Base-by-base conservation (phyloP, 1,140 invertebrate genomes). In the Heliconius nattereri region DNA sequence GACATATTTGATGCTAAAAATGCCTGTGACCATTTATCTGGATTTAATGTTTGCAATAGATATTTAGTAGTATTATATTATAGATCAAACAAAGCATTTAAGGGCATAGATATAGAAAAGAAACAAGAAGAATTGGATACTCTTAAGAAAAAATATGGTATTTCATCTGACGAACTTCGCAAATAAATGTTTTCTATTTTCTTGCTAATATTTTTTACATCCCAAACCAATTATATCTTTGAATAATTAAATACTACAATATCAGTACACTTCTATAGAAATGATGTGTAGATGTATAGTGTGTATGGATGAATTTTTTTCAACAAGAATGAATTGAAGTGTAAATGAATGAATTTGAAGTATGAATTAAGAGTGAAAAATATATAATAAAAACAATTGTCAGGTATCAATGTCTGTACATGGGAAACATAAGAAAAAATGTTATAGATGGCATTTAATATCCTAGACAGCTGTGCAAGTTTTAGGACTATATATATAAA, bases 1-100 rank as follows among this genome's bases (percentile, higher is more conserved):
- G 99, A 99, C 91, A 99, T 99, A 86, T 99, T 99, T 96, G 99
- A 99, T 96, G 99, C 99, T 0, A 99, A 99, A 95, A 99, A 99
- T 96, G 99, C 99, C 13, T 99, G 99, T 95, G 99, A 99, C 95
- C 99, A 99, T 95, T 95, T 99, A 60, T 99, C 98, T 80, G 99
- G 99, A 37, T 99, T 99, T 92, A 99, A 99, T 94, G 99, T 99
- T 23, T 99, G 99, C 92, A 99, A 99, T 92, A 95, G 99, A 86
- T 99, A 99, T 93, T 95, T 99, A 52, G 99, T 99, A 23, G 99
- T 99, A 0, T 95, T 99, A 1, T 99, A 99, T 92, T 99, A 99
- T 94, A 96, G 98, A 95, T 97, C 97, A 57, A 98, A 97, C 86
- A 98, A 98, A 93, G 98, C 99, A 60, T 99, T 99, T 92, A 99